phyloP scores from a whole-genome alignment of 2,888 invertebrate species.

The Noctuana brunneofusca region DNA sequence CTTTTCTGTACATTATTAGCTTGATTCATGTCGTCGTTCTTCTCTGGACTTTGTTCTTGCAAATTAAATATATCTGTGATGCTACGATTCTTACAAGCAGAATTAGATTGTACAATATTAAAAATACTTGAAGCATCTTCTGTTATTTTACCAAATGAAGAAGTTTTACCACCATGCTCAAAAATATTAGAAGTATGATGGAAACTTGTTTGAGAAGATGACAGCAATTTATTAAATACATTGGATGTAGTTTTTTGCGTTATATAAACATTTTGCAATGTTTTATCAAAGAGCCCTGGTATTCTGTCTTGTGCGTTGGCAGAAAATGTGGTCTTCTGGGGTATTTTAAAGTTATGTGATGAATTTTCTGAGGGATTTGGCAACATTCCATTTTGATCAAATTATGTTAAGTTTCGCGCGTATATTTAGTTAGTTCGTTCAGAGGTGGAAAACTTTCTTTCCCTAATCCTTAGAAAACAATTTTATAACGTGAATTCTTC shows the following conservation, averaged over 20 bases:
- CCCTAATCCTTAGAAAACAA: too few species aligned
- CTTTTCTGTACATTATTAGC: constrained; percentile 54
- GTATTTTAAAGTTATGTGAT: background rate
- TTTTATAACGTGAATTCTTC: constrained; percentile 35
- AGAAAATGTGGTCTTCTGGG: constrained; percentile 1
- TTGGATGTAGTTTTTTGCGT: constrained; percentile 45
- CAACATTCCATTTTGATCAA: constrained; percentile 2
- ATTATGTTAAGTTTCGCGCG: background rate
- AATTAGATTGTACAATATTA: constrained; percentile 64
- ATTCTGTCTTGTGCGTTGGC: constrained; percentile 7
- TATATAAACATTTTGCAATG: constrained; percentile 6
- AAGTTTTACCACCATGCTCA: constrained; percentile 2
- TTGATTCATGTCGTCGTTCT: constrained; percentile 52
- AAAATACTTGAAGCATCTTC: constrained; percentile 52
- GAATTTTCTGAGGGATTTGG: constrained; percentile 6
- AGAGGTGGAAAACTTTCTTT: too few species aligned
- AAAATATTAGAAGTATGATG: background rate
- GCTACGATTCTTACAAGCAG: constrained; percentile 62
- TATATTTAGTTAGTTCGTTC: too few species aligned
- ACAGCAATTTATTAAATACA: constrained; percentile 9
- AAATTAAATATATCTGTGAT: constrained; percentile 73
- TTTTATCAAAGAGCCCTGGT: constrained; percentile 17
- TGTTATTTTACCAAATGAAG: background rate
- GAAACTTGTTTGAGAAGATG: constrained; percentile 4
- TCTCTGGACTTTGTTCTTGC: constrained; percentile 49